phyloP scores from a whole-genome alignment of 2,113 vertebrate genomes.

The Erinaceus europaeus region DNA sequence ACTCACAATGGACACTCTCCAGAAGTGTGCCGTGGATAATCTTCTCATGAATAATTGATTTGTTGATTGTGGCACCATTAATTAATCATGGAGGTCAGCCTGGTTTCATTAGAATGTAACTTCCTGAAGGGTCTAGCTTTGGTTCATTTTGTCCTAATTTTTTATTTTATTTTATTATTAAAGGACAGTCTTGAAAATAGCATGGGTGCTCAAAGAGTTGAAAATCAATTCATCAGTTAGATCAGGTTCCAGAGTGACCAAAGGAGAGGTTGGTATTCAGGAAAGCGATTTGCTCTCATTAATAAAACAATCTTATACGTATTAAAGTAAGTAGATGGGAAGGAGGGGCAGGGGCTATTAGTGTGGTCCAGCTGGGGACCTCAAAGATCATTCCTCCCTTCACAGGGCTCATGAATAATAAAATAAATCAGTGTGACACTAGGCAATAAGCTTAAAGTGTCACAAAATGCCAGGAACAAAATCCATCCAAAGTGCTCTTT shows the following conservation, averaged over 20 bases:
- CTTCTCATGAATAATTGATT: conserved; percentile 72
- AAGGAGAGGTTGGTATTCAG: conserved; percentile 61
- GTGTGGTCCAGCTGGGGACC: conserved; percentile 70
- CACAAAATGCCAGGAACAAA: conserved; percentile 84
- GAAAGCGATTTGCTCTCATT: conserved; percentile 78
- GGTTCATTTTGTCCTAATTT: conserved; percentile 51
- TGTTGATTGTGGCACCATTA: conserved; percentile 53
- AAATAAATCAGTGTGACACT: conserved; percentile 82
- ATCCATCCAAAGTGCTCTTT: conserved; percentile 84
- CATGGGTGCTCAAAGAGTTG: conserved; percentile 61
- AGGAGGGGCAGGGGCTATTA: conserved; percentile 73
- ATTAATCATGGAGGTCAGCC: conserved; percentile 58
- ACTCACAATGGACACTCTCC: conserved; percentile 34
- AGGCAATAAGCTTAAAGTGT: conserved; percentile 86
- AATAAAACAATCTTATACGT: conserved; percentile 79
- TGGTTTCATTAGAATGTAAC: conserved; percentile 65
- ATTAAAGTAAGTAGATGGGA: conserved; percentile 75
- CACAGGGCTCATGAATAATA: conserved; percentile 83
- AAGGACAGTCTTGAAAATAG: conserved; percentile 66
- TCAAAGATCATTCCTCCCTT: conserved; percentile 79
- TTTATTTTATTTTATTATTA: no score
- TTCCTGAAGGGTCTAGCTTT: conserved; percentile 67
- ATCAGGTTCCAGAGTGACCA: conserved; percentile 70
- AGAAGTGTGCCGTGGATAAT: conserved; percentile 55
- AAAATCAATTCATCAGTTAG: conserved; percentile 69